phyloP scores from a whole-genome alignment of 2,888 invertebrate genomes.

The Dynastes grantii region DNA sequence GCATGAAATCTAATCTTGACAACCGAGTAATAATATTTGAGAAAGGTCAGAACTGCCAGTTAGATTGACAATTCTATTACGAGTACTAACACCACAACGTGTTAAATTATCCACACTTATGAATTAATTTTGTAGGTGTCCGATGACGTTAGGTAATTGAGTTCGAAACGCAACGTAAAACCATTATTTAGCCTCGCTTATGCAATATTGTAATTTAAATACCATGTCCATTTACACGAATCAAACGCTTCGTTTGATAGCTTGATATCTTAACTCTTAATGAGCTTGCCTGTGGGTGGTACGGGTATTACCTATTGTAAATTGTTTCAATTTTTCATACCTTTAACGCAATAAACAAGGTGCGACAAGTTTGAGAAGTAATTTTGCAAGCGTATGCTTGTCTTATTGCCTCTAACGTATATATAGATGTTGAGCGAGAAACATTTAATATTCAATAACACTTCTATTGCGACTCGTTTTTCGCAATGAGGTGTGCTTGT shows the following conservation, averaged over 20 bases:
- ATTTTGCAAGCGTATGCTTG: too few relatives aligned
- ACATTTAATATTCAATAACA: background rate
- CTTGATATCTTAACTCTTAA: slow-evolving; percentile 1
- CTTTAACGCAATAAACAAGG: background rate
- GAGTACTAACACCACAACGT: background rate
- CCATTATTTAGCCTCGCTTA: background rate
- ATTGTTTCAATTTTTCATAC: background rate
- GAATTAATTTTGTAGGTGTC: slow-evolving; percentile 19
- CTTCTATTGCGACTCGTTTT: slow-evolving; percentile 7
- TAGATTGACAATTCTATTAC: slow-evolving; percentile 12
- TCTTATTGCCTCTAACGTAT: background rate
- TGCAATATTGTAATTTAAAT: slow-evolving; percentile 13
- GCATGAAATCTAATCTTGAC: background rate
- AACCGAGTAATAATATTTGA: background rate
- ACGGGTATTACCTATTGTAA: background rate
- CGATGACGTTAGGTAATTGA: background rate
- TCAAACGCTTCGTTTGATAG: background rate
- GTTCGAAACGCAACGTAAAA: background rate
- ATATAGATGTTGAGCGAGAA: background rate
- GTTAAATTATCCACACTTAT: slow-evolving; percentile 8
- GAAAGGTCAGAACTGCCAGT: slow-evolving; percentile 11
- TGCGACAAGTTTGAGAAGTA: background rate
- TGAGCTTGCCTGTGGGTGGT: background rate
- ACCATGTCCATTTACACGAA: background rate
- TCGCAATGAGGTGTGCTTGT: background rate